phyloP scores from a whole-genome alignment of 2,888 invertebrate species.

The Brachynemurus nebulosus region DNA sequence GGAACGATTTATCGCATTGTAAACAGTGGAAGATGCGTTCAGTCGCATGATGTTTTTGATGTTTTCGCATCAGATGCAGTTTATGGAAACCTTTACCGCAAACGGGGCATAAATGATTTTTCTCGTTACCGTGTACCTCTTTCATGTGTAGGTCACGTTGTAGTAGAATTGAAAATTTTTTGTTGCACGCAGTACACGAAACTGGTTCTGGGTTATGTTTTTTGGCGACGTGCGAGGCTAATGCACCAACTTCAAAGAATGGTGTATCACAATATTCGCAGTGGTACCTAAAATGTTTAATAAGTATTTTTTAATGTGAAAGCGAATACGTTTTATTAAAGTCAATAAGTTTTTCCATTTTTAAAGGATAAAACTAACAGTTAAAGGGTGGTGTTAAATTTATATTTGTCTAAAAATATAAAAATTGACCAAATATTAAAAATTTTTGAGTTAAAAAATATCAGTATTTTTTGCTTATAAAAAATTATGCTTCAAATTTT shows the following conservation, averaged over 20 bases:
- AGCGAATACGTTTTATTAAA: not conserved
- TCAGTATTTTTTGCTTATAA: too few species aligned
- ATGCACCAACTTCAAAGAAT: not conserved
- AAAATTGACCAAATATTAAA: too few species aligned
- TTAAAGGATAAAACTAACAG: too few species aligned
- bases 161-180: not conserved
- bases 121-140: not conserved
- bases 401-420: not conserved
- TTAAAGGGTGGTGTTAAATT: too few species aligned
- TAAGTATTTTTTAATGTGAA: too few species aligned
- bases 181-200: not conserved
- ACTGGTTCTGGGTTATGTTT: not conserved
- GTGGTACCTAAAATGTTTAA: not conserved
- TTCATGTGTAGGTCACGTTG: not conserved
- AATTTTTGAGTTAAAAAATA: too few species aligned
- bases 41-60: not conserved
- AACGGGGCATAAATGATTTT: not conserved
- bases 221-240: not conserved
- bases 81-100: not conserved
- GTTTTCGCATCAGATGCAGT: not conserved
- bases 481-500: too few species aligned
- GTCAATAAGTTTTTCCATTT: not conserved
- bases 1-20: not conserved
- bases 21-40: not conserved
- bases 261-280: not conserved